phyloP scores from a whole-genome alignment of 64 coral and sea anemone genomes.

The Acropora yongei region DNA sequence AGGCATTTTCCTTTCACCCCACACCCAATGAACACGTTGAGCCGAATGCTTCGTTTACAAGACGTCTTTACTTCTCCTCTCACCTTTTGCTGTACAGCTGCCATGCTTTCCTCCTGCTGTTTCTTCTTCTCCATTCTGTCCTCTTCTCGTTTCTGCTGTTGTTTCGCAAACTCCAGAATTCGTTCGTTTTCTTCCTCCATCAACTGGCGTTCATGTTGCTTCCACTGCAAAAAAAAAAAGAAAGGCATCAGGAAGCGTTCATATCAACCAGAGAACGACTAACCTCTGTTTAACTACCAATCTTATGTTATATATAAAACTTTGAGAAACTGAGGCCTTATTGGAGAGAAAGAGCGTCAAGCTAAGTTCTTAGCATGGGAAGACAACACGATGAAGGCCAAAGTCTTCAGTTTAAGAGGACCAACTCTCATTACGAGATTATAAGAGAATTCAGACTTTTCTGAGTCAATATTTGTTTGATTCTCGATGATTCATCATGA shows the following conservation, averaged over 20 bases:
- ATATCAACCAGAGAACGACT: background rate
- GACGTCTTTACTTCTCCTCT: background rate
- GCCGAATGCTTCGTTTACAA: too few species aligned
- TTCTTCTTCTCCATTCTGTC: conserved; percentile 98
- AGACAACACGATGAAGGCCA: too few species aligned
- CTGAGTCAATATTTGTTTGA: too few species aligned
- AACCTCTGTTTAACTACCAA: background rate
- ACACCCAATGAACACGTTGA: too few species aligned
- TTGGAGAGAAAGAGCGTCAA: too few species aligned
- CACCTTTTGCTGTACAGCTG: conserved; percentile 70
- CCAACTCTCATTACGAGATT: too few species aligned
- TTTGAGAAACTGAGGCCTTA: background rate
- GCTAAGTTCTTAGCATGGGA: too few species aligned
- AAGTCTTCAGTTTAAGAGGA: too few species aligned
- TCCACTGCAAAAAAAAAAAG: conserved; percentile 75
- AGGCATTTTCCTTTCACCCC: too few species aligned
- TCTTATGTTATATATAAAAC: background rate
- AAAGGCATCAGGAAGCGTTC: background rate
- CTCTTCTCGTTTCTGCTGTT: conserved; percentile 89
- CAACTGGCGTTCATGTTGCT: conserved; percentile 68
- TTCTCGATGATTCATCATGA: too few species aligned
- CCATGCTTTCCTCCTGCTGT: conserved; percentile 92
- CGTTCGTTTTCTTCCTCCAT: conserved; percentile 98
- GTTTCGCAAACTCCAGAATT: conserved; percentile 94
- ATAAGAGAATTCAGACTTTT: too few species aligned